These are phyloP conservation scores for Chironomus striatipennis DNA, from an alignment of 1,140 invertebrate genomes.

Conservation along the genomic window DNA sequence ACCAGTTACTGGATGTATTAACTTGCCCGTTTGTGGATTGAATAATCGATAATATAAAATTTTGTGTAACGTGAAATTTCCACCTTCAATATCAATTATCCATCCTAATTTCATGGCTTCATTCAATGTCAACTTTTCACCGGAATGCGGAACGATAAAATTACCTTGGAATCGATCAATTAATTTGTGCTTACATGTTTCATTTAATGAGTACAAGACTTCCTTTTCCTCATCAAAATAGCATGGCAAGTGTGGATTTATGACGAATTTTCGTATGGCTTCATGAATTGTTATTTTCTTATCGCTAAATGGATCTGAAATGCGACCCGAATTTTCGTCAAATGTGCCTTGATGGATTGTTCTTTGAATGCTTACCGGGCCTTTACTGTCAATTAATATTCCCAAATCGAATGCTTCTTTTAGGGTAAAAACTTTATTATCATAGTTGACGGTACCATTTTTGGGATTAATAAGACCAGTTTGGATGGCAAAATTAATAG, in stretches of 20 bases:
- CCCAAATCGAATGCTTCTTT: conserved; percentile 72
- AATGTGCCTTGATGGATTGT: conserved; percentile 81
- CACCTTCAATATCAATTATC: conserved; percentile 79
- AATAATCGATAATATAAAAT: conserved; percentile 74
- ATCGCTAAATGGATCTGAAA: conserved; percentile 66
- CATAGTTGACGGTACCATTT: conserved; percentile 57
- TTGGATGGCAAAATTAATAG: conserved; percentile 44
- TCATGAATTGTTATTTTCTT: conserved; percentile 74
- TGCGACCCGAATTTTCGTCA: conserved; percentile 68
- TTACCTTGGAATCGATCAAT: conserved; percentile 70
- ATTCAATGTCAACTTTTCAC: conserved; percentile 55
- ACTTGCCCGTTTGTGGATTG: conserved; percentile 57
- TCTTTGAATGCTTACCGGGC: conserved; percentile 73
- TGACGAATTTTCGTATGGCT: conserved; percentile 67
- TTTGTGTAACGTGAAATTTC: conserved; percentile 73
- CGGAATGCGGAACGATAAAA: conserved; percentile 63
- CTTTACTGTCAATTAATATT: conserved; percentile 71
- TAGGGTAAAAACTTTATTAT: conserved; percentile 51
- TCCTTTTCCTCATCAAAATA: conserved; percentile 66
- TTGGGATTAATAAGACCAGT: conserved; percentile 50
- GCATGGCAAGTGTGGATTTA: conserved; percentile 69
- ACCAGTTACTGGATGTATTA: conserved; percentile 72
- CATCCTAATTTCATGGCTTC: conserved; percentile 65
- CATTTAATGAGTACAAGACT: conserved; percentile 59
- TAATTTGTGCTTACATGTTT: conserved; percentile 69